Base-by-base conservation (phyloP, 2,888 invertebrate genomes). In the Girardia tigrina region DNA sequence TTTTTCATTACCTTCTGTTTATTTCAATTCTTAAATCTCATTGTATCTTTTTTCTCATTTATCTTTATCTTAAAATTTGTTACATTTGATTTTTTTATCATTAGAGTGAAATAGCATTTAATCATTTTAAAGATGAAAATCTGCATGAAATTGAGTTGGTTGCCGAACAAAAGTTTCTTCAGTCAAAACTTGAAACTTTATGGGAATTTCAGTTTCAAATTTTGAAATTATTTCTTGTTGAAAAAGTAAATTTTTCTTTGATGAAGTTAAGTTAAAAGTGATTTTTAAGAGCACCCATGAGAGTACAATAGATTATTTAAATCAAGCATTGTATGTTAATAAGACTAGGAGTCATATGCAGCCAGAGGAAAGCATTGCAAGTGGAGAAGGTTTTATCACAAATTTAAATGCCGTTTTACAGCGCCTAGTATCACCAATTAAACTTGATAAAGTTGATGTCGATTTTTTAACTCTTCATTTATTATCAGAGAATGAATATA, bases 321-420 rank as follows among this genome's bases (percentile, higher is more conserved):
- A 29, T 26, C 26, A 29, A 56, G 29, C 70, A 0, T 26, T 78
- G 20, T n/a, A 23, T 6, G 56, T 72, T 42, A 56, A 23, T 69
- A 20, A 42, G 26, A 71, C 28, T 74, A 56, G 29, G 42, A 29
- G 73, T 71, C 8, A 29, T 42, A 79, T 81, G 8, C 80, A 86
- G 84, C 90, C 90, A 29, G 92, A 94, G 82, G 92, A 93, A 81
- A 87, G 90, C 77, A 87, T 90, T 0, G 87, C 94, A 0, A 91
- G 93, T 14, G 90, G 92, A 2, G 94, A 97, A 84, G 95, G 95
- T 0, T 93, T 93, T 84, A 92, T 95, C 90, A 86, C 95, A 80
- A 98, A 97, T 86, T 85, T 95, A 23, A 88, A 94, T 80, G 90
- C 90, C 73, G 91, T 94, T 26, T 86, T 98, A 79, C 95, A 95